Base-by-base conservation (phyloP, 2,888 invertebrate species). In the Drosophila pseudotalamancana region DNA sequence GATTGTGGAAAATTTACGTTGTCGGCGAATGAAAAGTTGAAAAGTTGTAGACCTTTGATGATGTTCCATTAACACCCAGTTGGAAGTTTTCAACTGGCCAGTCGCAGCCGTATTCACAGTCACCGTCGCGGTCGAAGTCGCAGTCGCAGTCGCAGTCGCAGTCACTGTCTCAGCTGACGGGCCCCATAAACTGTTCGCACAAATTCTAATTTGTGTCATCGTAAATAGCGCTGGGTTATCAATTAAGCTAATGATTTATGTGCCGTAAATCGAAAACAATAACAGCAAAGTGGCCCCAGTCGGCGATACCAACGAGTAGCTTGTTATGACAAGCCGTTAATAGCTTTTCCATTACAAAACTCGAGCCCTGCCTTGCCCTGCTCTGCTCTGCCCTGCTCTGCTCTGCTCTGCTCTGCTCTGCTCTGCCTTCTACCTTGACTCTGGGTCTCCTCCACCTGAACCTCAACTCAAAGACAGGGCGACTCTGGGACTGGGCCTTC, bases 181-280 rank as follows among this genome's bases (percentile, higher is more conserved):
- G 65, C 46, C 43, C 27, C 87, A 77, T 82, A 86, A 82, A 80
- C 69, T 74, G 87, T 77, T 87, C 71, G 69, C 80, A 84, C 87
- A 87, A 82, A 78, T 87, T 83, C 87, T 83, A 83, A 83, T 87
- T 83, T 83, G 87, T 85, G 88, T 85, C 88, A 87, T 85, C 81
- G 81, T 81, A 81, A 81, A 81, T 87, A 81, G 83, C 79, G 74
- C 70, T 66, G 64, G 72, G 86, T 83, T 83, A 83, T 83, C 87
- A 83, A 83, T 83, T 83, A 83, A 85, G 86, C 88, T 72, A 82
- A 79, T 87, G 86, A 83, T 83, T 83, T 83, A 83, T 78, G 76
- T 51, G 68, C 48, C 86, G 68, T 83, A 83, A 83, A 87, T 83
- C 83, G 86, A 72, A 83, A 77, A 79, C 86, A 86, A 83, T 86